Evolutionary conservation across 1,140 invertebrate genomes (phyloP), one percentile per base, ranked within the genome.

Genomic region (Atta colombica): DNA sequence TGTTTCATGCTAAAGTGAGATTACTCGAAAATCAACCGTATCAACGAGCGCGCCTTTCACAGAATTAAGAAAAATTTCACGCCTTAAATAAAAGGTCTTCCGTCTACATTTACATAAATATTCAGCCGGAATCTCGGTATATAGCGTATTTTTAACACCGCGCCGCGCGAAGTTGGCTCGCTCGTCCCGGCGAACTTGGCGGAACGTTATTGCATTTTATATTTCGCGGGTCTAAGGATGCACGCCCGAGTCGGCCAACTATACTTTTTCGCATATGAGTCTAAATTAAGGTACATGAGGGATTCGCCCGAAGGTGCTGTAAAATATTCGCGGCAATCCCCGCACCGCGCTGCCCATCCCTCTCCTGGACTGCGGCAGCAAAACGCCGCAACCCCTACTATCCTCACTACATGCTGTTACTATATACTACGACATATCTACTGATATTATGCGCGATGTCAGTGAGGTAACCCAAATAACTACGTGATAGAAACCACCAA

Each of bases 311-410:
- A 88, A 90, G 81, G 86, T 88, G 89, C 69, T 74, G 85, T 90
- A 88, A 90, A 90, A 90, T 90, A 90, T 90, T 90, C 89, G 89
- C 81, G 86, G 86, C 85, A 71, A 72, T 51, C 71, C 86, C n/a
- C 8, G 31, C 71, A 51, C 77, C 82, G 31, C 69, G 63, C 53
- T 60, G 51, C 63, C 75, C 55, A 51, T 69, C 81, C 39, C 53
- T 35, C 77, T 72, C 45, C 63, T 61, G 74, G 87, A 90, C 86
- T 90, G 89, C 89, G 77, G 89, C 81, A 88, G 77, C 71, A 85
- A 77, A 90, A 90, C 80, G 88, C 77, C 85, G 77, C 88, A 89
- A 28, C 87, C 74, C 69, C 80, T 75, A 75, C 80, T 49, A 69
- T 14, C 63, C 61, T 16, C 49, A 14, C 78, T 60, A 71, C 39